Evolutionary conservation across 2,113 vertebrate genomes (phyloP).

Genomic region (Podiceps cristatus): DNA sequence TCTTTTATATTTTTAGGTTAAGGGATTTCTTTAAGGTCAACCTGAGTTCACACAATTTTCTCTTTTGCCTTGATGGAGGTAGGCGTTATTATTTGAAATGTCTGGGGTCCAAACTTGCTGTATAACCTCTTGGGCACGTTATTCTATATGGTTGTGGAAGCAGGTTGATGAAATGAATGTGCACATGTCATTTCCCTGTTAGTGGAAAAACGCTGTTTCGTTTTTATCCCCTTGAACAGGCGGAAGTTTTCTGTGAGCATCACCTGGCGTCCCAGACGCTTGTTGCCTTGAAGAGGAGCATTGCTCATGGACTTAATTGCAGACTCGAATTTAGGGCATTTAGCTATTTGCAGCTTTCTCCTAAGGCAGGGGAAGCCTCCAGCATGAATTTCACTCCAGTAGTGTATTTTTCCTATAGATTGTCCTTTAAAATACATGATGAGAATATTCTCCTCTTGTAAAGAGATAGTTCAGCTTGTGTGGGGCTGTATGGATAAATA

Average conservation of each 20-base stretch:
- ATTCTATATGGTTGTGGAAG: background rate
- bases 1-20: conserved; percentile 43
- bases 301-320: background rate
- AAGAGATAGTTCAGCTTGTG: background rate
- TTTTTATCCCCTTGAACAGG: fast-evolving
- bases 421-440: background rate
- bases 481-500: background rate
- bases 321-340: background rate
- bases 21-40: conserved; percentile 41
- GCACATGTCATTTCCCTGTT: background rate
- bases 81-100: background rate
- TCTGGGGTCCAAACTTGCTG: background rate
- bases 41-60: background rate
- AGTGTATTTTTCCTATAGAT: background rate
- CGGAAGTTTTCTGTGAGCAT: background rate
- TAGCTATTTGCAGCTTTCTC: background rate
- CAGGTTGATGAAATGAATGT: background rate
- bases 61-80: background rate
- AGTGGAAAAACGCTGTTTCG: background rate
- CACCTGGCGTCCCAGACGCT: background rate
- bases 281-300: background rate
- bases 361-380: background rate
- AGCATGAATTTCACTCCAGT: background rate
- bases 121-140: background rate
- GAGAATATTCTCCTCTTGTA: background rate